Conservation (phyloP, 2,797 vertebrate species). For the Phrynocephalus vlangalii region DNA sequence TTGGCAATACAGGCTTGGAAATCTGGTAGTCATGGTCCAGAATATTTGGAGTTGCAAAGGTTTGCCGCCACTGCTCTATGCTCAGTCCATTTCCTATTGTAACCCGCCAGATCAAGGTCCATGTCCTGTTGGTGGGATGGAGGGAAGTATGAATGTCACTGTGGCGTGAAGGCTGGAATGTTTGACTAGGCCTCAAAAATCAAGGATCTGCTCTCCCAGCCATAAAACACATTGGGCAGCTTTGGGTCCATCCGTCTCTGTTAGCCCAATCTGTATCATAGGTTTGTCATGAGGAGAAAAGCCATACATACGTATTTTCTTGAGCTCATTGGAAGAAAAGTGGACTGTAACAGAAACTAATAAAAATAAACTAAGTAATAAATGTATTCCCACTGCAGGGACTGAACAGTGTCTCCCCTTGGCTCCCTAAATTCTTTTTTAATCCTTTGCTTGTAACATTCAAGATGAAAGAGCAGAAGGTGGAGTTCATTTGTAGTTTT, state of each 20-base stretch:
- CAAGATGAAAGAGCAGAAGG: neutral
- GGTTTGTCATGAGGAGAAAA: neutral
- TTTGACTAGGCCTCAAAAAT: neutral
- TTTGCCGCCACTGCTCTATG: no score
- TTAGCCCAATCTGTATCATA: neutral
- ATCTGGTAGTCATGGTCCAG: no score
- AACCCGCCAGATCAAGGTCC: neutral
- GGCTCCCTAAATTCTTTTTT: no score
- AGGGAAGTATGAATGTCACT: neutral
- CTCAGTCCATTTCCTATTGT: neutral
- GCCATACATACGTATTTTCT: neutral
- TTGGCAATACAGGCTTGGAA: no score
- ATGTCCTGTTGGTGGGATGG: neutral
- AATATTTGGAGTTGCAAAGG: no score
- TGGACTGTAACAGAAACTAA: no score
- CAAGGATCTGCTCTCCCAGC: neutral
- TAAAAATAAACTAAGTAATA: no score
- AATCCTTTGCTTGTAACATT: neutral
- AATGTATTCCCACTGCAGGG: neutral
- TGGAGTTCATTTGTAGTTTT: neutral
- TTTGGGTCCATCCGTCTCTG: neutral
- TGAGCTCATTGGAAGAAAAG: neutral
- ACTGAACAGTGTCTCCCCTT: neutral
- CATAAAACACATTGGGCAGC: neutral
- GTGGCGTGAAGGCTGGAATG: neutral